A percentile compares a stretch with the other conserved stretches of the same genome.
Conservation (phyloP, 2,797 vertebrate genomes). For the Ceryle rudis region DNA sequence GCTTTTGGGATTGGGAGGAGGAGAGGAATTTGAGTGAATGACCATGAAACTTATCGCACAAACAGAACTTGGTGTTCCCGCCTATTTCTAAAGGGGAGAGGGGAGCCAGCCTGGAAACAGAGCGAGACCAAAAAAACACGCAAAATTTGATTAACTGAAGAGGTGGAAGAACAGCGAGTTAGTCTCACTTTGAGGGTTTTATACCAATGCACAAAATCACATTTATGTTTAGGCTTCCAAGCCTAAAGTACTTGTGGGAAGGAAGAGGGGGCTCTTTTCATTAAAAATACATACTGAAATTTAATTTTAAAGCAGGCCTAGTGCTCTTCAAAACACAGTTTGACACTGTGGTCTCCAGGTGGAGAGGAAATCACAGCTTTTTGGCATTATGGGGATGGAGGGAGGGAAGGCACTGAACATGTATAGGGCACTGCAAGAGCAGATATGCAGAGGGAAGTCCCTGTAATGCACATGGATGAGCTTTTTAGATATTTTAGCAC, state of each 20-base stretch:
- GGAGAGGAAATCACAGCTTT: not conserved
- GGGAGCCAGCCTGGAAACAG: not conserved
- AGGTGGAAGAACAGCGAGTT: not conserved
- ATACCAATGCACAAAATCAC: not conserved
- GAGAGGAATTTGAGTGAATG: not conserved
- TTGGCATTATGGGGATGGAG: not conserved
- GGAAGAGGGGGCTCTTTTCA: not conserved
- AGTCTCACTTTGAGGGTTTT: not conserved
- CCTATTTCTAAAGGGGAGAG: not conserved
- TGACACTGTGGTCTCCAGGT: not conserved
- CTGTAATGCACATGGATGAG: rapidly evolving
- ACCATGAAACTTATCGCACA: not conserved
- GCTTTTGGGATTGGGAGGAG: not conserved
- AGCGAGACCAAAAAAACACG: not conserved
- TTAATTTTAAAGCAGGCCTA: not conserved
- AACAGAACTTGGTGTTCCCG: not conserved
- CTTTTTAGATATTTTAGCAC: not conserved
- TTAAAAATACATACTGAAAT: not conserved
- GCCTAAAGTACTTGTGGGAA: not conserved
- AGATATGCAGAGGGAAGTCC: not conserved
- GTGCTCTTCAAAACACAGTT: not conserved
- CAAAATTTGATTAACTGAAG: not conserved
- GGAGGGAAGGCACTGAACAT: not conserved
- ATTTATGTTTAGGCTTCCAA: not conserved
- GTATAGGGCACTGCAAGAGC: not conserved